Base-by-base conservation (phyloP, 64 coral and sea anemone species). In the Montipora capricornis region DNA sequence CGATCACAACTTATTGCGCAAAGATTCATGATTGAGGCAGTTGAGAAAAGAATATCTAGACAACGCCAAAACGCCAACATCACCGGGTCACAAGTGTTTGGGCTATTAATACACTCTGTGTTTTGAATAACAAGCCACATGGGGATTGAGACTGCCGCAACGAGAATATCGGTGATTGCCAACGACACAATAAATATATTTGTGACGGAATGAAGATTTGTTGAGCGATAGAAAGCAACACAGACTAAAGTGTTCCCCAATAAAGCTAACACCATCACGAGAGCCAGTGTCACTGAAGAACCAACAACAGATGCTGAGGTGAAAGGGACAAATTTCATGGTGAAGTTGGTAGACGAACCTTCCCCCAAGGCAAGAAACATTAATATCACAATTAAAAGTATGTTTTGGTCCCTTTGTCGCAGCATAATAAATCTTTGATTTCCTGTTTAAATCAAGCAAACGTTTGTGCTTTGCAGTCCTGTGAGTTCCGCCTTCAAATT, bases 21-120 rank as follows among this genome's bases (percentile, higher is more conserved):
- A 12, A 97, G 73, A 69, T 97, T 97, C 96, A 97, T 92, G 50
- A 97, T 97, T 19, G 93, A 95, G 16, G 96, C 96, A 4, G 89
- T 95, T n/a, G 96, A 97, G 80, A 97, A 97, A 12, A 97, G 60
- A 11, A 97, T 93, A 29, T 97, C 96, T 7, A 95, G 75, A 49
- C 78, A 89, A 73, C 88, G 91, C 96, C 96, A 95, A 16, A 92
- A 68, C 22, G 74, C 51, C 12, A 88, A 89, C 9, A 89, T n/a
- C 24, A 84, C 78, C 37, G 15, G 53, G 11, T 48, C 24, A 55
- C 60, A 85, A 50, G 93, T 59, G 0, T 16, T 46, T 3, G 3
- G 6, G 7, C 45, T 66, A 67, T 60, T 83, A 49, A 83, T 78
- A 26, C 93, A 91, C 58, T 91, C 70, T 0, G 77, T 88, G 15